Percentiles rank a stretch among this genome's conserved stretches.
These are phyloP conservation scores for Phyllopteryx taeniolatus DNA, from an alignment of 2,113 vertebrate genomes.

Conservation along the genomic window DNA sequence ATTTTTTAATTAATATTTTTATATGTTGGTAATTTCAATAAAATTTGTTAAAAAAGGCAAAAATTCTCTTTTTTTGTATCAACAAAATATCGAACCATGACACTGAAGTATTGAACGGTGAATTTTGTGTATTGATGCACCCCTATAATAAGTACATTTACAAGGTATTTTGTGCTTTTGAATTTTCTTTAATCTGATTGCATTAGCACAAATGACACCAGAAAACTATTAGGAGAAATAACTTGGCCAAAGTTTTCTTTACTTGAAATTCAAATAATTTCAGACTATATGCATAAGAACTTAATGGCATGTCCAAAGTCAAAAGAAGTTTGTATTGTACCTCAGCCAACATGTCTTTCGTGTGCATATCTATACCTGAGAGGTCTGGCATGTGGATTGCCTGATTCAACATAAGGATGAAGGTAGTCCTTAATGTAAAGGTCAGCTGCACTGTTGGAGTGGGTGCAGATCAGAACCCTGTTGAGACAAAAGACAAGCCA, in stretches of 20 bases:
- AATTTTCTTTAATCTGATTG: neutral
- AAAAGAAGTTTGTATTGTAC: neutral
- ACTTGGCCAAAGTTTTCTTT: neutral
- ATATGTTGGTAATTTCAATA: too few relatives aligned
- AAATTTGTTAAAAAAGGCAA: too few relatives aligned
- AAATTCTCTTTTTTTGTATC: too few relatives aligned
- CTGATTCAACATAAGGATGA: conserved; percentile 98
- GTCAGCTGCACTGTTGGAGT: conserved; percentile 99
- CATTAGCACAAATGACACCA: too few relatives aligned
- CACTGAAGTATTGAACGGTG: too few relatives aligned
- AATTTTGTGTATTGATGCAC: too few relatives aligned
- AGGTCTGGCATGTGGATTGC: conserved; percentile 97
- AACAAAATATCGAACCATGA: too few relatives aligned
- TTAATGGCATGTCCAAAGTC: neutral
- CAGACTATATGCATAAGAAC: neutral
- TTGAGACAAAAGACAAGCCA: conserved; percentile 51
- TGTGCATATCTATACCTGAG: conserved; percentile 83
- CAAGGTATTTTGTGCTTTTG: neutral
- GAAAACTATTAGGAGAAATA: too few relatives aligned
- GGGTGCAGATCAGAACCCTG: conserved; percentile 99
- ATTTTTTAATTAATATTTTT: too few relatives aligned
- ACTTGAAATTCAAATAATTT: neutral
- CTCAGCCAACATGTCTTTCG: neutral
- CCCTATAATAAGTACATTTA: too few relatives aligned
- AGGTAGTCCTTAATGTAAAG: conserved; percentile 99